Conservation (phyloP, 2,888 invertebrate genomes). For the Zeuzera pyrina region DNA sequence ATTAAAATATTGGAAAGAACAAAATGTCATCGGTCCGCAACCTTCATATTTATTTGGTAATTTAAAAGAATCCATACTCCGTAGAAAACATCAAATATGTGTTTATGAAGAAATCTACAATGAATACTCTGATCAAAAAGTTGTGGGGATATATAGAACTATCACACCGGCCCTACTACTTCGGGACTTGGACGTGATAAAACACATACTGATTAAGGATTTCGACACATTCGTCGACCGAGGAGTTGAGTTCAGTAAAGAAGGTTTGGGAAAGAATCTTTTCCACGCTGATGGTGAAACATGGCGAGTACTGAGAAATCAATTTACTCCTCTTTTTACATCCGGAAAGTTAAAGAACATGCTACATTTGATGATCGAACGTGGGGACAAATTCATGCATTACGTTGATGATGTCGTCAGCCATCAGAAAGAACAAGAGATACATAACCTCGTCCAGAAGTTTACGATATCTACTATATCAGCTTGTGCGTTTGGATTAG, state of each 20-base stretch:
- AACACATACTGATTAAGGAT: conserved; percentile 15
- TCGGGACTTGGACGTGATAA: conserved; percentile 16
- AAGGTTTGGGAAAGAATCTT: conserved; percentile 11
- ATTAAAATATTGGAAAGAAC: conserved; percentile 19
- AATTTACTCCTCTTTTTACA: conserved; percentile 15
- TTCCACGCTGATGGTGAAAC: conserved; percentile 10
- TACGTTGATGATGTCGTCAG: conserved; percentile 1
- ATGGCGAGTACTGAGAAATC: conserved; percentile 13
- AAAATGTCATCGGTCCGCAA: conserved; percentile 19
- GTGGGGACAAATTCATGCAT: conserved; percentile 4
- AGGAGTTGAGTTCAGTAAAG: conserved; percentile 6
- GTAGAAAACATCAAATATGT: conserved; percentile 12
- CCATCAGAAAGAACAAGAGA: conserved; percentile 20
- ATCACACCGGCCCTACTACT: conserved; percentile 11
- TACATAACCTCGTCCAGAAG: conserved; percentile 24
- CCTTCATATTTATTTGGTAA: conserved; percentile 23
- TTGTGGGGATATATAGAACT: conserved; percentile 13
- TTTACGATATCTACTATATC: conserved; percentile 31
- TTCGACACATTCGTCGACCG: conserved; percentile 14
- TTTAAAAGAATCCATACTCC: conserved; percentile 15
- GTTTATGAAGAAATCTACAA: conserved; percentile 19
- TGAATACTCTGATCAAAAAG: conserved; percentile 14
- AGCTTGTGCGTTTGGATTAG: conserved; percentile 23
- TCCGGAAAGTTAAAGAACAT: conserved; percentile 15
- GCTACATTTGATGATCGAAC: conserved; percentile 11